Conservation (phyloP, 2,888 invertebrate genomes). For the Aspidapion aeneum region DNA sequence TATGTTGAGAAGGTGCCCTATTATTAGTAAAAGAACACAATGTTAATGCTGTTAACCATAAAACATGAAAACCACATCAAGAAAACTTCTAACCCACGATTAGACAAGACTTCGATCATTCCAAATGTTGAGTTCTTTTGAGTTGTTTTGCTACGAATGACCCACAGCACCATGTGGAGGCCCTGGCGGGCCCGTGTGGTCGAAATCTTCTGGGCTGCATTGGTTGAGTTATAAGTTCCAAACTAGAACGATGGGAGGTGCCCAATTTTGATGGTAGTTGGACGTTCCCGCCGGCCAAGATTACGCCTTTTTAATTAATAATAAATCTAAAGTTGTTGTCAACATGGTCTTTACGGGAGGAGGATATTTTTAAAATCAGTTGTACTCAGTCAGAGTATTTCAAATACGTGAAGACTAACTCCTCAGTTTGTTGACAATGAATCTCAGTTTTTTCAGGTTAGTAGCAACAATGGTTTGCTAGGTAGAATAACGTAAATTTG, state of each 20-base stretch:
- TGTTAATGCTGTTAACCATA: not conserved
- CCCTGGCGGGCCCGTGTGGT: slow-evolving; percentile 52
- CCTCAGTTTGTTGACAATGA: too few species aligned
- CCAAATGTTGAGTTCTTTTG: slow-evolving; percentile 71
- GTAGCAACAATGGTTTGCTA: too few species aligned
- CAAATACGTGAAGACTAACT: too few species aligned
- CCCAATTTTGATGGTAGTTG: slow-evolving; percentile 58
- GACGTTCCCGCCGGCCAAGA: slow-evolving; percentile 67
- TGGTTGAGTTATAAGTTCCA: slow-evolving; percentile 42
- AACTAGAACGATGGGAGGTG: slow-evolving; percentile 42
- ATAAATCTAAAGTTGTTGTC: too few species aligned
- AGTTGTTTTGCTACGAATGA: slow-evolving; percentile 72
- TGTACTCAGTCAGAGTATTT: too few species aligned
- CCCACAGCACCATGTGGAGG: slow-evolving; percentile 76
- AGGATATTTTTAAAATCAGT: not conserved
- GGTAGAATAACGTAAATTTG: too few species aligned
- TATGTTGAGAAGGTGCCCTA: too few species aligned
- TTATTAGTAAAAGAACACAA: too few species aligned
- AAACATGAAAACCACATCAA: not conserved
- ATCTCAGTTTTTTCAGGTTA: too few species aligned
- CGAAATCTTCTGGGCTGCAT: slow-evolving; percentile 43
- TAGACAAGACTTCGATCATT: slow-evolving; percentile 44
- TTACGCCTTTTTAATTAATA: slow-evolving; percentile 53
- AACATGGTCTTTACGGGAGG: too few species aligned
- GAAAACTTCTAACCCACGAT: not conserved